Evolutionary conservation across 2,113 vertebrate species (phyloP).

Genomic region (Mobula hypostoma): DNA sequence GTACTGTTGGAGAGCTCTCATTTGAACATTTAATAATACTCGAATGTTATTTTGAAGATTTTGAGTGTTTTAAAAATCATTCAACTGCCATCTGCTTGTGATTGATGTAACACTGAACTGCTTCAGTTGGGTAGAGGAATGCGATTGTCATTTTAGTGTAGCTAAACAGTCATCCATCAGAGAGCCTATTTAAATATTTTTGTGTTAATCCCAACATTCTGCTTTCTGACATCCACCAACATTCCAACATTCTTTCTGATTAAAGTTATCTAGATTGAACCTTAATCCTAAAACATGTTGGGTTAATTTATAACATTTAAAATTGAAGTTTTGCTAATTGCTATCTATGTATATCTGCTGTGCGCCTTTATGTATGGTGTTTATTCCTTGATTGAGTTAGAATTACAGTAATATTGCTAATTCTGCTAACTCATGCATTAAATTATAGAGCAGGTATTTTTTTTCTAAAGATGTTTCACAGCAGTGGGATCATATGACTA

Average conservation of each 20-base stretch:
- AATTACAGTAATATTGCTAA: background rate
- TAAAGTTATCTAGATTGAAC: background rate
- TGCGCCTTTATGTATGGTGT: background rate
- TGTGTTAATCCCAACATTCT: background rate
- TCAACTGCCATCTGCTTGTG: background rate
- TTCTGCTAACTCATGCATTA: background rate
- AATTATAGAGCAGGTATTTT: background rate
- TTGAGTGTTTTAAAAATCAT: background rate
- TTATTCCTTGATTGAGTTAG: background rate
- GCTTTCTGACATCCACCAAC: background rate
- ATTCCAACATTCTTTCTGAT: no score
- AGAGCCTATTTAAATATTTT: background rate
- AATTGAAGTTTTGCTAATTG: background rate
- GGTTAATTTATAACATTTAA: background rate
- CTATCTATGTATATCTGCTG: background rate
- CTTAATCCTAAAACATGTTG: background rate
- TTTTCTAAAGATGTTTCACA: slow-evolving; percentile 41
- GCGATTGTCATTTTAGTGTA: background rate
- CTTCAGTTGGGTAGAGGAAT: background rate
- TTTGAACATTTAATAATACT: background rate
- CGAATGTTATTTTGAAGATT: background rate
- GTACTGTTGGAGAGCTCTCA: background rate
- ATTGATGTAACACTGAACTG: background rate
- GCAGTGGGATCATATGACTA: slow-evolving; percentile 51
- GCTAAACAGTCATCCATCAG: background rate